Conservation (phyloP, 2,888 invertebrate genomes). For the Microctonus aethiopoides region DNA sequence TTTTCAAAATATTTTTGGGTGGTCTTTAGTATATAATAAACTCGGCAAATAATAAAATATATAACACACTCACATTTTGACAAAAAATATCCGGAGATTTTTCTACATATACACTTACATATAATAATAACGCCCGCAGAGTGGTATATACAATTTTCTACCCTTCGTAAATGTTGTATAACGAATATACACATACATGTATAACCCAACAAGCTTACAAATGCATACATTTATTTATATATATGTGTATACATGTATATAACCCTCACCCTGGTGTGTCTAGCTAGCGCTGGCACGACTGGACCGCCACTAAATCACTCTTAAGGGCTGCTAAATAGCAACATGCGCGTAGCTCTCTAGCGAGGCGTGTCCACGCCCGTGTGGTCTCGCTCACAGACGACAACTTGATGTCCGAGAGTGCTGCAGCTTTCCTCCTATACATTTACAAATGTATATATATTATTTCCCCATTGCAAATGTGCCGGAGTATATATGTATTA, state of each 20-base stretch:
- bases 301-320: constrained; percentile 60
- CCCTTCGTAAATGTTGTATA: constrained; percentile 41
- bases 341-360: constrained; percentile 42
- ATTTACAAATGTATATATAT: no score
- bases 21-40: constrained; percentile 38
- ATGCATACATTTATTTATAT: constrained; percentile 33
- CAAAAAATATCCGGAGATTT: constrained; percentile 19
- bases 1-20: constrained; percentile 47
- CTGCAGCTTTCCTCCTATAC: neutral
- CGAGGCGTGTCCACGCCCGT: constrained; percentile 50
- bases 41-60: constrained; percentile 10
- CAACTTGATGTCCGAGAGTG: constrained; percentile 25
- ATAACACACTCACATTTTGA: no score
- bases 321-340: constrained; percentile 66
- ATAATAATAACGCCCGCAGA: constrained; percentile 21
- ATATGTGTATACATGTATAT: constrained; percentile 38
- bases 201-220: constrained; percentile 49
- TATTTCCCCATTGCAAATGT: constrained; percentile 16
- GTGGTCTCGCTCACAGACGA: constrained; percentile 43
- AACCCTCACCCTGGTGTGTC: constrained; percentile 26
- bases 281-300: constrained; percentile 15
- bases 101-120: no score
- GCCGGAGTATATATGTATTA: no score
- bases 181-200: no score
- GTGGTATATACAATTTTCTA: constrained; percentile 39